Evolutionary conservation across 2,888 invertebrate genomes (phyloP).

Genomic region (Drosophila cognata): DNA sequence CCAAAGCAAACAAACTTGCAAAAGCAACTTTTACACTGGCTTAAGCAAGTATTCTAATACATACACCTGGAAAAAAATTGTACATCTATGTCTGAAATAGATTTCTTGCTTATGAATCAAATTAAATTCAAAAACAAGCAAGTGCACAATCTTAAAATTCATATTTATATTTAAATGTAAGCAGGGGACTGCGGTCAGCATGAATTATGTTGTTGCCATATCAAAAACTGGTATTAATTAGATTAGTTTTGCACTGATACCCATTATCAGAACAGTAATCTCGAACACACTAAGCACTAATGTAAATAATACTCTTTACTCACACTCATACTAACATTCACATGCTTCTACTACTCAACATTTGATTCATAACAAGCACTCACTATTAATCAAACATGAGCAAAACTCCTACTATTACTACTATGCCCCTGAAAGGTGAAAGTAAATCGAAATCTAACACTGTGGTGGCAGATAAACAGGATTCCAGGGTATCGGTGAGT

Average conservation of each 20-base stretch:
- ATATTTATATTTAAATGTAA: neutral
- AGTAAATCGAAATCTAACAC: slow-evolving; percentile 51
- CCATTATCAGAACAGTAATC: slow-evolving; percentile 13
- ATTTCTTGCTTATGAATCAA: neutral
- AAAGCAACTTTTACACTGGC: slow-evolving; percentile 6
- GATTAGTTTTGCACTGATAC: slow-evolving; percentile 28
- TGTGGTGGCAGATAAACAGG: slow-evolving; percentile 73
- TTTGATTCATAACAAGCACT: slow-evolving; percentile 11
- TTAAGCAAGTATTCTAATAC: slow-evolving; percentile 22
- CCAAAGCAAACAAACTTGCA: slow-evolving; percentile 1
- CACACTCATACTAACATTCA: neutral
- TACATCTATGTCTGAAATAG: neutral
- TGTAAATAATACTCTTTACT: neutral
- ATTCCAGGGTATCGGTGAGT: slow-evolving; percentile 82
- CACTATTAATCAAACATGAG: slow-evolving; percentile 49
- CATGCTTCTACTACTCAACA: neutral
- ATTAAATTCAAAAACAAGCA: neutral
- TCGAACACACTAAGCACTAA: neutral
- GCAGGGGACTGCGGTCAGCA: neutral
- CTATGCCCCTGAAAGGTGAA: slow-evolving; percentile 44
- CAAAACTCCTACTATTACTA: slow-evolving; percentile 39
- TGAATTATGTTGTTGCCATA: neutral
- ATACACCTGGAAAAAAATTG: slow-evolving; percentile 5
- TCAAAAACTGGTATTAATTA: neutral
- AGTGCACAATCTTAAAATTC: neutral